These are phyloP conservation scores for Lepidothrix coronata DNA, from an alignment of 2,113 vertebrate species.

Conservation along the genomic window DNA sequence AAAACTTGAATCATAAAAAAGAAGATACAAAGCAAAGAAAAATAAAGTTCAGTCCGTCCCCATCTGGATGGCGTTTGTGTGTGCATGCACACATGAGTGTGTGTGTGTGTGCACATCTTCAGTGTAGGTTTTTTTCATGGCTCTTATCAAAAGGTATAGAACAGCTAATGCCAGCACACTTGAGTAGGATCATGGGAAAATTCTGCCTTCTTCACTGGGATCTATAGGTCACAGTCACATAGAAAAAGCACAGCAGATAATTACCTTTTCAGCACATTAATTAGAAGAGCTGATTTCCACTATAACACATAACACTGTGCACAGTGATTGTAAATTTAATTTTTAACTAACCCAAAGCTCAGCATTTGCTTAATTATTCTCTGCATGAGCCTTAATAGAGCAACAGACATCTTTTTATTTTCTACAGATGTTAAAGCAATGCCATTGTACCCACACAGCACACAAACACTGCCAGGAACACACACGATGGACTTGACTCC, in stretches of 20 bases:
- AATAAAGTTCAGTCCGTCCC: background rate
- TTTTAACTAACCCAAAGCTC: background rate
- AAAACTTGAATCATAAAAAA: background rate
- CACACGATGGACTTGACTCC: background rate
- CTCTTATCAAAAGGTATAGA: background rate
- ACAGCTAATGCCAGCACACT: background rate
- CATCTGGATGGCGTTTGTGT: background rate
- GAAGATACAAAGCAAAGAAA: background rate
- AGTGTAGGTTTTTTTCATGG: background rate
- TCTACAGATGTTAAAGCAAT: background rate
- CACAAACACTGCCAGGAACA: background rate
- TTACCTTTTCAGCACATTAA: background rate
- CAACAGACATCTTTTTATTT: background rate
- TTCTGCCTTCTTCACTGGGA: background rate
- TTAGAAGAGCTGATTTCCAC: background rate
- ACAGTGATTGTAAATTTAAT: background rate
- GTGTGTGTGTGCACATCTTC: background rate
- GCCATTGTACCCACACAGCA: fast-evolving
- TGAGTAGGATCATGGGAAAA: background rate
- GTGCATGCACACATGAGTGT: fast-evolving
- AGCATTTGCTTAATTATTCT: background rate
- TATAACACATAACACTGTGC: background rate
- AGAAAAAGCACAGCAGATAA: background rate
- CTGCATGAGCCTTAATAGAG: background rate
- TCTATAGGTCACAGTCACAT: background rate